Base-by-base conservation (phyloP, 2,888 invertebrate genomes). In the Cactoblastis cactorum region DNA sequence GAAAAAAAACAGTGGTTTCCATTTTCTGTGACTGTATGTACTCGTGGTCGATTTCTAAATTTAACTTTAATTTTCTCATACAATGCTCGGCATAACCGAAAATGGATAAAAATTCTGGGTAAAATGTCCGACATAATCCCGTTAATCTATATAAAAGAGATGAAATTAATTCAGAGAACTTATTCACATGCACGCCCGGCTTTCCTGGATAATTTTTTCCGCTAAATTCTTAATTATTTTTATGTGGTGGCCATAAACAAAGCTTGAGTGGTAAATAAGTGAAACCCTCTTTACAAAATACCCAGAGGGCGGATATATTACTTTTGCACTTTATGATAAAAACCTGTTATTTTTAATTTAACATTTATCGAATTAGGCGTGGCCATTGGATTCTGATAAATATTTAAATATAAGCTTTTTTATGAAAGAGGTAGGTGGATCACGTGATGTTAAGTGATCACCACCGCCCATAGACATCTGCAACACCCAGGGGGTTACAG, bases 201-300 rank as follows among this genome's bases (percentile, higher is more conserved):
- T 43, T 48, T 49, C 49, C 28, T 51, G 55, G 57, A 57, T n/a
- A 62, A 69, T 71, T 70, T 24, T 41, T 41, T 22, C 11, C 18
- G 14, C 18, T 9, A 18, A 38, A 22, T 3, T 41, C 22, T 11
- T 41, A 22, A 71, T 71, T 71, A 69, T 71, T 72, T 71, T 67
- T 66, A 72, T 72, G 69, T 62, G 54, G 58, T 52, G 55, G 61
- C 59, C 58, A 65, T 69, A 69, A 69, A 69, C 73, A 72, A 69
- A 54, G 62, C 58, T 58, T 56, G 57, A 61, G 55, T 37, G 56
- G 39, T 49, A 37, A 53, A 56, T 51, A 53, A 58, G 46, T 52
- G 52, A 46, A 50, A 52, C 54, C 46, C 51, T 46, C 53, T 50
- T 51, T 54, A 57, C 33, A 33, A 33, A 33, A 33, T 12, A 33